Conservation (phyloP, 2,888 invertebrate species). For the Drosophila anomelani region DNA sequence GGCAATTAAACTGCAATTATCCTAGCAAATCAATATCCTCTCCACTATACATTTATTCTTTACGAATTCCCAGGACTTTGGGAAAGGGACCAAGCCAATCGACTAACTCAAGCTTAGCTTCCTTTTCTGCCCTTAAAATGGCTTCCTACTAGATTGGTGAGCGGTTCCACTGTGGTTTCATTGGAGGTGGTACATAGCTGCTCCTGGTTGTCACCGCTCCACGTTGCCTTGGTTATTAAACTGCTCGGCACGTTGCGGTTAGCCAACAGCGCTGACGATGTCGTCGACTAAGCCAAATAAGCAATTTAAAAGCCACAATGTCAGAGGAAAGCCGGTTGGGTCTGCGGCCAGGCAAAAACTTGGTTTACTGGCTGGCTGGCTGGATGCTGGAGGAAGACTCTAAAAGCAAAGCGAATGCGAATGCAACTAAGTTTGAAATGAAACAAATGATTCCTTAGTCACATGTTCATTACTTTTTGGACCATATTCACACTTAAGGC, state of each 20-base stretch:
- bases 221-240: conserved; percentile 61
- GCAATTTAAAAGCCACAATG: conserved; percentile 68
- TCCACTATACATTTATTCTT: not conserved
- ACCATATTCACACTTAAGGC: not conserved
- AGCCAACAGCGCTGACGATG: conserved; percentile 27
- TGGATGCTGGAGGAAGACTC: not conserved
- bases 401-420: not conserved
- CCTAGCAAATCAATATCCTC: not conserved
- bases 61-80: not conserved
- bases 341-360: conserved; percentile 11
- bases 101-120: not conserved
- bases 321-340: conserved; percentile 36
- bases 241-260: conserved; percentile 53
- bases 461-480: not conserved
- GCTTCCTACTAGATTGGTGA: not conserved
- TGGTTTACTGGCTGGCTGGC: not conserved
- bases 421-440: conserved; percentile 1
- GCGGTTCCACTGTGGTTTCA: conserved; percentile 9
- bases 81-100: not conserved
- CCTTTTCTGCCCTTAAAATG: not conserved
- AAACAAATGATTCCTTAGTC: not conserved
- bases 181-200: not conserved
- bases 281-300: conserved; percentile 52
- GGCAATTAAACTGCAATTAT: conserved; percentile 2
- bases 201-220: conserved; percentile 25